Base-by-base conservation (phyloP, 2,888 invertebrate species). In the Leptinotarsa haldemani region DNA sequence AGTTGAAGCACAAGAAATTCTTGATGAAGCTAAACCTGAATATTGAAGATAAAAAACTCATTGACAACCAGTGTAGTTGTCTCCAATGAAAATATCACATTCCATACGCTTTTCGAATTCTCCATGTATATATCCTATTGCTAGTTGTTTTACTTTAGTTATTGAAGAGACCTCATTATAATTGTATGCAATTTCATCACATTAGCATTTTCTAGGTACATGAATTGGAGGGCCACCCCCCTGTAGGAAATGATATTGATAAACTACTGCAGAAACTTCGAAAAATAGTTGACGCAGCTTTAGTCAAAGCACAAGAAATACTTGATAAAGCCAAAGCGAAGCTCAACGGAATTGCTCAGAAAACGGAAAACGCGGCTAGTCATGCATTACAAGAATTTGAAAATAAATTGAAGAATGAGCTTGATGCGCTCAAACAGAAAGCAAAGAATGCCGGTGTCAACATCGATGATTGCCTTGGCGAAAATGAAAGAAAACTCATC, bases 381-480 rank as follows among this genome's bases (percentile, higher is more conserved):
- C 25, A 48, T 1, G 68, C 58, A 20, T 67, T 75, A 64, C 20
- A 64, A n/a, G 64, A 47, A 20, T 64, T 53, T 2, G 69, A 67
- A 64, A 30, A 76, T 1, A 58, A 48, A n/a, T 56, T 76, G 47
- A 65, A 63, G 40, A 52, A 69, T 13, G 64, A 74, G 18, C 46
- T 76, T 15, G 76, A 76, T 30, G 64, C 25, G 4, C 69, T 76
- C 18, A 77, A 73, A 48, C 46, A 68, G 20, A 74, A 74, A 22
- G 76, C 76, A 13, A 69, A 69, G 16, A 50, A 74, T 20, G 74
- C 74, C 1, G 76, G 76, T 1, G 76, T 74, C 13, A 74, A 71
- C 56, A 76, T 76, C n/a, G 74, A 76, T 20, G 71, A 69, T 13
- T 76, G 76, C 30, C 70, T 74, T 63, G 71, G 63, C 2, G 70